These are phyloP conservation scores for Erebia epiphron DNA, from an alignment of 2,888 invertebrate species.

Conservation along the genomic window DNA sequence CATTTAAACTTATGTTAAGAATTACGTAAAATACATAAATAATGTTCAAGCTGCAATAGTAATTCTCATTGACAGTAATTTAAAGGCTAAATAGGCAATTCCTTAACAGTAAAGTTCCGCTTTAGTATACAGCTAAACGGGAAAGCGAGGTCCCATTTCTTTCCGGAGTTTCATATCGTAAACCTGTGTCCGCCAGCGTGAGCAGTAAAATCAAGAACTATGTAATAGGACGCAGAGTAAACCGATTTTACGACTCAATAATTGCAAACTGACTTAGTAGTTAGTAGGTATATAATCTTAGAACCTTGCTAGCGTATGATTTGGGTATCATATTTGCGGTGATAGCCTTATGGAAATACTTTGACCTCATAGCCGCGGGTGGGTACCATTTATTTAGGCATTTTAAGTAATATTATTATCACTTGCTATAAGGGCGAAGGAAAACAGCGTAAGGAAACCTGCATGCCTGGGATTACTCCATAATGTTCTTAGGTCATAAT, in stretches of 20 bases:
- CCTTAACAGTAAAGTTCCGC: constrained; percentile 21
- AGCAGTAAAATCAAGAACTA: constrained; percentile 59
- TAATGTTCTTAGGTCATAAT: too few species aligned
- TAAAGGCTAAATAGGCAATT: constrained; percentile 26
- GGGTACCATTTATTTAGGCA: too few species aligned
- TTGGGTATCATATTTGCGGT: too few species aligned
- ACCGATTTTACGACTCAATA: constrained; percentile 48
- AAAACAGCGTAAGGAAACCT: too few species aligned
- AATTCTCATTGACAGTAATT: constrained; percentile 22
- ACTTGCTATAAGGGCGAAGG: too few species aligned
- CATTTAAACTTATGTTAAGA: background rate
- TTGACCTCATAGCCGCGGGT: too few species aligned
- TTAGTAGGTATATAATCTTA: background rate
- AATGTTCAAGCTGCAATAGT: constrained; percentile 16
- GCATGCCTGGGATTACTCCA: too few species aligned
- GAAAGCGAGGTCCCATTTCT: constrained; percentile 35
- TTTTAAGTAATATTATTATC: too few species aligned
- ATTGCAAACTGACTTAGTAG: constrained; percentile 4
- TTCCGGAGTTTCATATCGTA: constrained; percentile 53
- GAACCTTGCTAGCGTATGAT: too few species aligned
- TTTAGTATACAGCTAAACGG: constrained; percentile 28
- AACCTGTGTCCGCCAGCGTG: constrained; percentile 57
- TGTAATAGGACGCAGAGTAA: constrained; percentile 50
- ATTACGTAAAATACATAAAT: background rate
- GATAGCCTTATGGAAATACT: too few species aligned